Percentiles rank a stretch among this genome's conserved stretches.
Conservation (phyloP, 1,140 invertebrate species). For the Anthonomus grandis region DNA sequence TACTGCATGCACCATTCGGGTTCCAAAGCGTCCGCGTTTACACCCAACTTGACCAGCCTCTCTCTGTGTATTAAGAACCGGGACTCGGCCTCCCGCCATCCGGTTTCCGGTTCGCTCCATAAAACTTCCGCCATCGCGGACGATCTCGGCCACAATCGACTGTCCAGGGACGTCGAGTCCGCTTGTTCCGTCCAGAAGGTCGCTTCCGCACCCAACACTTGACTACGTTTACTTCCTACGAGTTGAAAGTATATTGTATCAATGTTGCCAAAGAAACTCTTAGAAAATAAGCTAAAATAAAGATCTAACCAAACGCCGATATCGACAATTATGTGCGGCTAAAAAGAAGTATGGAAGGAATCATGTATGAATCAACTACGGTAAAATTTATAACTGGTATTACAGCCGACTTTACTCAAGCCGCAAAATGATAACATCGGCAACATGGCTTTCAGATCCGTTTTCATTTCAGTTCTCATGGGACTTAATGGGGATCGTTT, state of each 20-base stretch:
- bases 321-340: too few species aligned
- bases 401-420: too few species aligned
- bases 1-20: constrained; percentile 82
- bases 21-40: constrained; percentile 66
- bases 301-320: too few species aligned
- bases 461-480: too few species aligned
- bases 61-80: constrained; percentile 69
- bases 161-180: constrained; percentile 62
- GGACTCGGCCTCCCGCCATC: constrained; percentile 63
- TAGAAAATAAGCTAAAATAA: too few species aligned
- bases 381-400: too few species aligned
- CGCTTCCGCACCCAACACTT: constrained; percentile 66
- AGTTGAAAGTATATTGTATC: constrained; percentile 16
- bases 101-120: constrained; percentile 64
- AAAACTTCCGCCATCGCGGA: constrained; percentile 77
- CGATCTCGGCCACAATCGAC: constrained; percentile 72
- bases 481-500: too few species aligned
- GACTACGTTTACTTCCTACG: constrained; percentile 29
- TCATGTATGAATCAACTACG: too few species aligned
- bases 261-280: not conserved
- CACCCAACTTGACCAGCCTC: constrained; percentile 63
- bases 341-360: too few species aligned
- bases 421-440: too few species aligned
- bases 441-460: too few species aligned
- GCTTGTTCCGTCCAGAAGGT: constrained; percentile 80